Evolutionary conservation across 2,797 vertebrate species (phyloP), one percentile per base, ranked within the genome.

Genomic region (Phoebastria nigripes): DNA sequence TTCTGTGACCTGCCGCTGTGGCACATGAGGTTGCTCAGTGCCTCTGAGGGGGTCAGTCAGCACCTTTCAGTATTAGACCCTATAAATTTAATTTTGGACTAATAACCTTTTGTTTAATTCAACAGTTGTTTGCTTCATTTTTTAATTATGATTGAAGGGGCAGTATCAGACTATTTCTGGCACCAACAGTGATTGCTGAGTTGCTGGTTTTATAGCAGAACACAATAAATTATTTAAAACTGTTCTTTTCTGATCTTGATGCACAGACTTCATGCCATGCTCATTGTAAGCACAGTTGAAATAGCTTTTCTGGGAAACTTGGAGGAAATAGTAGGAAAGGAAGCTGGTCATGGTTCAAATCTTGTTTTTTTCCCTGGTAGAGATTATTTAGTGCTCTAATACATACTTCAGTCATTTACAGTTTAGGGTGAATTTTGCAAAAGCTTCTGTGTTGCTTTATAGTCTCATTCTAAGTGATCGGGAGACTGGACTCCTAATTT

Each of bases 61-160:
- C 25, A 44, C 29, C 25, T 83, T 88, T 59, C 31, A 52, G 26
- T 93, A 65, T 82, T 85, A 61, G 42, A 46, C 18, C 18, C 4
- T 39, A 51, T 92, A 89, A 49, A 67, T 87, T 89, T 94, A 35
- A 12, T 54, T 90, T 76, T 41, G 8, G 7, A 54, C 29, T 92
- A 67, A 29, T 31, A 92, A 12, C 7, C 5, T 67, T 44, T 78
- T 65, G 12, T 54, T 87, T 84, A 89, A 89, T 79, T 14, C 41
- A 65, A 25, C 10, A 18, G 20, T 59, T 70, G 5, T n/a, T 94
- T 74, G 19, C 51, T 81, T 83, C 29, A 37, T 93, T 90, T 86
- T 78, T 35, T 26, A 70, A 31, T 44, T 76, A 42, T 51, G 12
- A 37, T 22, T n/a, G n/a, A 86, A 77, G 44, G 61, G 42, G 12